Percentiles rank a stretch among this genome's conserved stretches.
These are phyloP conservation scores for Hemichromis elongatus DNA, from an alignment of 2,113 vertebrate species.

Conservation along the genomic window DNA sequence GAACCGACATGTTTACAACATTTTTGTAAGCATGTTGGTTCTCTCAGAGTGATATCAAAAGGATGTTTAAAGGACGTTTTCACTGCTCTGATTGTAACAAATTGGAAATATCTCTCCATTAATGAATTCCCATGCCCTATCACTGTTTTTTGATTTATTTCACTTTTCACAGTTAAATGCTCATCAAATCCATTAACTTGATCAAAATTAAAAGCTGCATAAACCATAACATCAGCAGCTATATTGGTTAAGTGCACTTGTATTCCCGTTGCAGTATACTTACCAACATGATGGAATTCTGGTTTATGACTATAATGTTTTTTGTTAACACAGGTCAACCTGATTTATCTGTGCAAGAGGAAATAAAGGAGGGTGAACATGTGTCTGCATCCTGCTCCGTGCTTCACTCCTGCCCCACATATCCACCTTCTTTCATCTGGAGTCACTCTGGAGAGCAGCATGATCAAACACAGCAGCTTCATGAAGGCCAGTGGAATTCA, in stretches of 20 bases:
- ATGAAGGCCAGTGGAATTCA: slow-evolving; percentile 28
- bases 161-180: neutral
- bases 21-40: no score
- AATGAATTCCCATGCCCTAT: no score
- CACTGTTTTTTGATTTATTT: no score
- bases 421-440: slow-evolving; percentile 62
- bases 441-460: slow-evolving; percentile 30
- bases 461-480: neutral
- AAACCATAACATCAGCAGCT: no score
- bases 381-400: slow-evolving; percentile 50
- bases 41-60: no score
- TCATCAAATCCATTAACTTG: neutral
- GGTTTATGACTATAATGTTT: neutral
- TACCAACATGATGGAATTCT: neutral
- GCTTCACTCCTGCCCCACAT: slow-evolving; percentile 53
- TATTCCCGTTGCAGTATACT: neutral
- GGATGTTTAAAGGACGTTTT: no score
- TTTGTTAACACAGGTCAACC: slow-evolving; percentile 18
- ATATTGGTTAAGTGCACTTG: no score
- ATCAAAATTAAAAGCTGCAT: no score
- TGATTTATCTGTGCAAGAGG: slow-evolving; percentile 8
- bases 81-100: no score
- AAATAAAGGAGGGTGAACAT: neutral
- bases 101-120: no score
- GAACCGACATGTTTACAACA: neutral